These are phyloP conservation scores for Melanerpes aurifrons DNA, from an alignment of 2,113 vertebrate species.

Conservation along the genomic window DNA sequence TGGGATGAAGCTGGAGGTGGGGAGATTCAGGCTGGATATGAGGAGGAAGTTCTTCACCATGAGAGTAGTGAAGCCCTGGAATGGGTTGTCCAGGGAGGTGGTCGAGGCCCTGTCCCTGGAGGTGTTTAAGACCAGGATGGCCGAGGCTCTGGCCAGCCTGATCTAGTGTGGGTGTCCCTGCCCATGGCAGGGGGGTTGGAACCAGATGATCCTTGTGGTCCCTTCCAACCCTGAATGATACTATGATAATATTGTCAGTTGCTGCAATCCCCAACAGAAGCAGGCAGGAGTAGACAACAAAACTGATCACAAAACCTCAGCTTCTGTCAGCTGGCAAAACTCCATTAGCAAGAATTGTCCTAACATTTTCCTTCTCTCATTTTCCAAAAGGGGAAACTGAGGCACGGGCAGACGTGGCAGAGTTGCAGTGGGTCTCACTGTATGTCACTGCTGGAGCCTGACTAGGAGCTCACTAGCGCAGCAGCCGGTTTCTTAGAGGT, in stretches of 20 bases:
- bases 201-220: too few relatives aligned
- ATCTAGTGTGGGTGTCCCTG: too few relatives aligned
- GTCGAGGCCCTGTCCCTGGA: too few relatives aligned
- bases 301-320: background rate
- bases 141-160: too few relatives aligned
- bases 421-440: background rate
- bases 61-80: too few relatives aligned
- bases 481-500: background rate
- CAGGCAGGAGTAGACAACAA: background rate
- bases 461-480: background rate
- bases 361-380: background rate
- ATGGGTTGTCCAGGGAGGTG: too few relatives aligned
- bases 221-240: too few relatives aligned
- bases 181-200: too few relatives aligned
- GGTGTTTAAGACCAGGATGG: too few relatives aligned
- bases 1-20: too few relatives aligned
- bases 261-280: background rate
- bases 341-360: background rate
- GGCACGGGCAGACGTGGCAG: rapidly evolving
- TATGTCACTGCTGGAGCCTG: background rate
- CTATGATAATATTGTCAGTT: background rate
- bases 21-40: too few relatives aligned
- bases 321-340: background rate
- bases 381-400: background rate
- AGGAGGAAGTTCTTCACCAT: too few relatives aligned